A percentile compares a stretch with the other conserved stretches of the same genome.
phyloP scores from a whole-genome alignment of 2,797 vertebrate genomes.

The Hemitrygon akajei region DNA sequence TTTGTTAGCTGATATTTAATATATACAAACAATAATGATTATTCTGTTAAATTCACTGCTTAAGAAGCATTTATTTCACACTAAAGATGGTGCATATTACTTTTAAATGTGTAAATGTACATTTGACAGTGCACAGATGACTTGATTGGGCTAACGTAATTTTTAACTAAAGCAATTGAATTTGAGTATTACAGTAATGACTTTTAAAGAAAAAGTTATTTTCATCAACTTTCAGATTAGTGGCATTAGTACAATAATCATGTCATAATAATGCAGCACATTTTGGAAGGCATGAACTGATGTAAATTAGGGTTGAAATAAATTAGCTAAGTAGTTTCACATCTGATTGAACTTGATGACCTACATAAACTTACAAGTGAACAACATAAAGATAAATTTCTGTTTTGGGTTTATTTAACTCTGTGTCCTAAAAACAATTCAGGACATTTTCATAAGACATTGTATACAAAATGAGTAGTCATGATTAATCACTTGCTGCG shows the following conservation, averaged over 20 bases:
- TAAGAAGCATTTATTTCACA: not conserved
- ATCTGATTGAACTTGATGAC: not conserved
- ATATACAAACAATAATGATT: not conserved
- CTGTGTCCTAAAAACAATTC: not conserved
- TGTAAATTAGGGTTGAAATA: not conserved
- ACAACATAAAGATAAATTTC: not conserved
- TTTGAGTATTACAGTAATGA: not conserved
- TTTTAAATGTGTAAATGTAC: not conserved
- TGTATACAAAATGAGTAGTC: not conserved
- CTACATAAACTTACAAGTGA: not conserved
- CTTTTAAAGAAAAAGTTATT: not conserved
- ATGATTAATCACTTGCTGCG: not conserved
- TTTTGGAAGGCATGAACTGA: not conserved
- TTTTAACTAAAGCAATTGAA: not conserved
- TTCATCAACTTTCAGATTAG: not conserved
- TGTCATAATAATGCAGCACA: too few species aligned
- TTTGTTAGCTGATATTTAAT: slow-evolving; percentile 16
- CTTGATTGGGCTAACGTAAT: not conserved
- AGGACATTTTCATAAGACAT: not conserved
- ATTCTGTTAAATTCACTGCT: not conserved
- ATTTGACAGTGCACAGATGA: not conserved
- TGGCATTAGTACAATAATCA: not conserved
- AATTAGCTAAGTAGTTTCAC: not conserved
- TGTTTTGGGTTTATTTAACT: not conserved
- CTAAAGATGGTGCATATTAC: not conserved